A percentile compares a stretch with the other conserved stretches of the same genome.
Conservation (phyloP, 2,888 invertebrate genomes). For the Parnassius smintheus region DNA sequence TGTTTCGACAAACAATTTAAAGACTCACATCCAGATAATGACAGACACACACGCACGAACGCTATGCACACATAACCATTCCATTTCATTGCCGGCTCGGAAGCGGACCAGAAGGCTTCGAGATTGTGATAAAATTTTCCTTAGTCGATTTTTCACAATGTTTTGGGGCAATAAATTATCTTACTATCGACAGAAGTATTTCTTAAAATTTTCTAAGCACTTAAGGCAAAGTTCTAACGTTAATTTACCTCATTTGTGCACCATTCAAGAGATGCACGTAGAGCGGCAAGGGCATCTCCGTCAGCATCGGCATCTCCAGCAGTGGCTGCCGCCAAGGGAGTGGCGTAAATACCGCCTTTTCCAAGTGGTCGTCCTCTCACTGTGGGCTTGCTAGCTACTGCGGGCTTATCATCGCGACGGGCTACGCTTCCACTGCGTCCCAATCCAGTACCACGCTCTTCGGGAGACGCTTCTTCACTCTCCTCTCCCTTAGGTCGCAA, state of each 20-base stretch:
- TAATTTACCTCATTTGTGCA: constrained; percentile 64
- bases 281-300: constrained; percentile 68
- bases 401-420: constrained; percentile 74
- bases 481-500: constrained; percentile 58
- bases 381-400: constrained; percentile 84
- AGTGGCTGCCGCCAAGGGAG: constrained; percentile 73
- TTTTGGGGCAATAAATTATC: too few species aligned
- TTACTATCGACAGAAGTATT: too few species aligned
- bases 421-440: constrained; percentile 43
- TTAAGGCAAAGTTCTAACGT: too few species aligned
- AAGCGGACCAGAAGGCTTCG: too few species aligned
- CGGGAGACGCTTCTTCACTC: constrained; percentile 55
- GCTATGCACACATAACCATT: too few species aligned
- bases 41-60: too few species aligned
- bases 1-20: too few species aligned
- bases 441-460: constrained; percentile 41
- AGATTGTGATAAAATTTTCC: too few species aligned
- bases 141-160: too few species aligned
- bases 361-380: constrained; percentile 82
- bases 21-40: too few species aligned
- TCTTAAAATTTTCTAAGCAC: too few species aligned
- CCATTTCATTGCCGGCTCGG: too few species aligned
- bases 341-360: constrained; percentile 87
- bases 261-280: constrained; percentile 83
- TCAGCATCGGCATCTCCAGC: constrained; percentile 68